Evolutionary conservation across 2,113 vertebrate species (phyloP).

Genomic region (Picathartes gymnocephalus): DNA sequence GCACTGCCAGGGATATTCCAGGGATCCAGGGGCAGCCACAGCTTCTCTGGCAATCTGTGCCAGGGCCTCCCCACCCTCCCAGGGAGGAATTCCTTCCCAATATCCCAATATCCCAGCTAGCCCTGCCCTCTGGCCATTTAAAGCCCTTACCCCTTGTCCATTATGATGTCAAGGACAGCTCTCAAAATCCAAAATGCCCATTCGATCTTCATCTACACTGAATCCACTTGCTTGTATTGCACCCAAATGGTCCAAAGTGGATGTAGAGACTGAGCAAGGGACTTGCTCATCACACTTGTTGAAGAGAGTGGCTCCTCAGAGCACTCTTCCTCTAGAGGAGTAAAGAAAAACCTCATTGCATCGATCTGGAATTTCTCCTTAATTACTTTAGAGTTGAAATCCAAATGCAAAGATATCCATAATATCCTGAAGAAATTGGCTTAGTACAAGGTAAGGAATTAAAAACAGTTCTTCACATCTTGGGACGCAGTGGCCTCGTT

Average conservation of each 20-base stretch:
- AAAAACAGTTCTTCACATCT: background rate
- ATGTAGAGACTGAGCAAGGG: background rate
- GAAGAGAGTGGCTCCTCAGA: background rate
- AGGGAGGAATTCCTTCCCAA: background rate
- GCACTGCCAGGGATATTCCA: background rate
- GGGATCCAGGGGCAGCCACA: too few relatives aligned
- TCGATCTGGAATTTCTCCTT: background rate
- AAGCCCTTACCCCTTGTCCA: too few relatives aligned
- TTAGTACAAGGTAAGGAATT: background rate
- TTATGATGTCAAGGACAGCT: background rate
- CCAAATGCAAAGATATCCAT: background rate
- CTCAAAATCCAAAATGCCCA: background rate
- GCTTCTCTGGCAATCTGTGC: background rate
- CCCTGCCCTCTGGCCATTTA: background rate
- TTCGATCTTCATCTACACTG: background rate
- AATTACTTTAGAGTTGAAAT: background rate
- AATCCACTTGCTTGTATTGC: background rate
- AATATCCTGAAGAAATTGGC: background rate
- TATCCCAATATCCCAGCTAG: too few relatives aligned
- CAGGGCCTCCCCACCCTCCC: background rate
- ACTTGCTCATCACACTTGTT: background rate
- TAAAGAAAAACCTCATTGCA: background rate
- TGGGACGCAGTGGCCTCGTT: accelerated
- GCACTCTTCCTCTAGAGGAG: background rate
- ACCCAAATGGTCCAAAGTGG: background rate